Evolutionary conservation across 2,113 vertebrate genomes (phyloP).

Genomic region (Odontesthes bonariensis): DNA sequence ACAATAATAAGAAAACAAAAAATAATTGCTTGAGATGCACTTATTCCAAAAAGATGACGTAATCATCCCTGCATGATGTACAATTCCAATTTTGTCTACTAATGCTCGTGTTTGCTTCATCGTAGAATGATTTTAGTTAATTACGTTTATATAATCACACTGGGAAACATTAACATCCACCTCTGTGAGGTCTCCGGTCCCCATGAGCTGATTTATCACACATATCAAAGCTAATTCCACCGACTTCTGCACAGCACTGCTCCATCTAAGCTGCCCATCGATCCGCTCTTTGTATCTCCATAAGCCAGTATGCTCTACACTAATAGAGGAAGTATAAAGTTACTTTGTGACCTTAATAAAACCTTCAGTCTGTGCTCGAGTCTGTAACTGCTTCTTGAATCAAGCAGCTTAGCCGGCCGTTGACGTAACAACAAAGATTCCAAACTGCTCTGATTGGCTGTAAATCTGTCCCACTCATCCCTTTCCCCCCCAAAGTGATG

Average conservation of each 20-base stretch:
- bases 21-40: too few species aligned
- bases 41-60: too few species aligned
- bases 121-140: too few species aligned
- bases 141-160: background rate
- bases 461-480: slow-evolving; percentile 36
- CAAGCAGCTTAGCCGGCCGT: slow-evolving; percentile 37
- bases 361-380: slow-evolving; percentile 65
- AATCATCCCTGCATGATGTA: too few species aligned
- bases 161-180: slow-evolving; percentile 49
- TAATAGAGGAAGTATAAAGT: slow-evolving; percentile 77
- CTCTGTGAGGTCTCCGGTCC: slow-evolving; percentile 19
- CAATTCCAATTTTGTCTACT: too few species aligned
- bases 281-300: slow-evolving; percentile 76
- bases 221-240: slow-evolving; percentile 69
- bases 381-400: slow-evolving; percentile 43
- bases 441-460: background rate
- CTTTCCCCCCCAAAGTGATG: background rate
- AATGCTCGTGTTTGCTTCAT: too few species aligned
- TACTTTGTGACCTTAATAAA: slow-evolving; percentile 81
- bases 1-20: too few species aligned
- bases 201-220: slow-evolving; percentile 71
- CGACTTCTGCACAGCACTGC: slow-evolving; percentile 43
- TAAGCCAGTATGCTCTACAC: slow-evolving; percentile 64
- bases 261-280: slow-evolving; percentile 65
- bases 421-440: slow-evolving; percentile 47